Conservation (phyloP, 2,888 invertebrate species). For the Brachyptera risi region DNA sequence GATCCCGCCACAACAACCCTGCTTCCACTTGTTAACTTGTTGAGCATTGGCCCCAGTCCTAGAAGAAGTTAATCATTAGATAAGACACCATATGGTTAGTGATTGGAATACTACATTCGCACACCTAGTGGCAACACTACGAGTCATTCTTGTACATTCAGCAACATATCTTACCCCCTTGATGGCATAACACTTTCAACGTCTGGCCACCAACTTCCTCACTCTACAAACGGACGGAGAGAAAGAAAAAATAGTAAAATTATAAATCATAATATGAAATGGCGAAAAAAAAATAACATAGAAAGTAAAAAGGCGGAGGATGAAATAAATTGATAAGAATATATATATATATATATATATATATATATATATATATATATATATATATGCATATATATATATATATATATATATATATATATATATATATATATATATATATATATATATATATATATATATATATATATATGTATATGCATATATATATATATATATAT, state of each 20-base stretch:
- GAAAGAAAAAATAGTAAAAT: slow-evolving; percentile 34
- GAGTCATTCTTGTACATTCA: too few relatives aligned
- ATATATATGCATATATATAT: too few relatives aligned
- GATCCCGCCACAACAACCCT: neutral
- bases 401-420: too few relatives aligned
- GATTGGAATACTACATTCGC: slow-evolving; percentile 14
- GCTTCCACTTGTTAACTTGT: slow-evolving; percentile 1
- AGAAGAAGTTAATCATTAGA: slow-evolving; percentile 29
- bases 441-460: too few relatives aligned
- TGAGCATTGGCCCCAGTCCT: slow-evolving; percentile 8
- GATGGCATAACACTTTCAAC: slow-evolving; percentile 82
- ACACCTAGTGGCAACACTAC: slow-evolving; percentile 27
- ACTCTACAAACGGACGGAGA: slow-evolving; percentile 60
- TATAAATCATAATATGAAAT: slow-evolving; percentile 34
- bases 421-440: too few relatives aligned
- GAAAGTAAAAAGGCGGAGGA: too few relatives aligned
- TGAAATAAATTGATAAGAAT: too few relatives aligned
- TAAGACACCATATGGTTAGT: slow-evolving; percentile 32
- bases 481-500: too few relatives aligned
- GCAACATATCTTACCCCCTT: slow-evolving; percentile 89
- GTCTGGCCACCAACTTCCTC: slow-evolving; percentile 90
- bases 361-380: slow-evolving; percentile 27
- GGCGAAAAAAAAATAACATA: slow-evolving; percentile 24
- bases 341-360: too few relatives aligned
- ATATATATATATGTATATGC: too few relatives aligned